Percentiles rank a stretch among this genome's conserved stretches.
These are phyloP conservation scores for Plectrocnemia conspersa DNA, from an alignment of 1,140 invertebrate genomes.

Conservation along the genomic window DNA sequence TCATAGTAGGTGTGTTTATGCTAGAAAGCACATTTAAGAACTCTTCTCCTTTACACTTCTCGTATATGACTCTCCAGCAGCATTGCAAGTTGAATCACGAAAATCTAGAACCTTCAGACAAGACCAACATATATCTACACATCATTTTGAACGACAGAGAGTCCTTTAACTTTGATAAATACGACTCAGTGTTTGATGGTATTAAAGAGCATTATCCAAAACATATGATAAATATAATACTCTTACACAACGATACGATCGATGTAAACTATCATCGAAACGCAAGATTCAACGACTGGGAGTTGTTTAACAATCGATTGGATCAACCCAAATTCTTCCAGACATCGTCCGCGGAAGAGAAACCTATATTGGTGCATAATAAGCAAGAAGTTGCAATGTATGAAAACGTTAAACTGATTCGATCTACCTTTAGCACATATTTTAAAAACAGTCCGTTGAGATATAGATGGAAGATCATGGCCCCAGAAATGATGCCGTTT, in stretches of 20 bases:
- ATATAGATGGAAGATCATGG: constrained; percentile 22
- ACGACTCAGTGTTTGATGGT: constrained; percentile 11
- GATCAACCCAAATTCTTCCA: constrained; percentile 28
- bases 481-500: constrained; percentile 21
- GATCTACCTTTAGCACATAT: constrained; percentile 31
- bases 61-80: constrained; percentile 8
- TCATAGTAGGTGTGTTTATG: constrained; percentile 20
- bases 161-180: constrained; percentile 18
- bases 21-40: constrained; percentile 3
- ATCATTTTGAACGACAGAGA: constrained; percentile 28
- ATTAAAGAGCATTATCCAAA: constrained; percentile 21
- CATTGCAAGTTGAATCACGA: constrained; percentile 6
- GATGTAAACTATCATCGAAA: constrained; percentile 29
- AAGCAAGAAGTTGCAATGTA: neutral
- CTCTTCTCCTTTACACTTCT: neutral
- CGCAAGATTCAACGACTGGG: constrained; percentile 31
- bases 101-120: constrained; percentile 11
- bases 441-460: constrained; percentile 31
- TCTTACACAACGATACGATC: constrained; percentile 26
- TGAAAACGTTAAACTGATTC: constrained; percentile 26
- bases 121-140: constrained; percentile 27
- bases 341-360: constrained; percentile 27
- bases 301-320: constrained; percentile 22
- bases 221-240: constrained; percentile 25
- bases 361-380: neutral